Evolutionary conservation across 2,797 vertebrate genomes (phyloP), one percentile per base, ranked within the genome.

Genomic region (Percopsis omiscomaycus): DNA sequence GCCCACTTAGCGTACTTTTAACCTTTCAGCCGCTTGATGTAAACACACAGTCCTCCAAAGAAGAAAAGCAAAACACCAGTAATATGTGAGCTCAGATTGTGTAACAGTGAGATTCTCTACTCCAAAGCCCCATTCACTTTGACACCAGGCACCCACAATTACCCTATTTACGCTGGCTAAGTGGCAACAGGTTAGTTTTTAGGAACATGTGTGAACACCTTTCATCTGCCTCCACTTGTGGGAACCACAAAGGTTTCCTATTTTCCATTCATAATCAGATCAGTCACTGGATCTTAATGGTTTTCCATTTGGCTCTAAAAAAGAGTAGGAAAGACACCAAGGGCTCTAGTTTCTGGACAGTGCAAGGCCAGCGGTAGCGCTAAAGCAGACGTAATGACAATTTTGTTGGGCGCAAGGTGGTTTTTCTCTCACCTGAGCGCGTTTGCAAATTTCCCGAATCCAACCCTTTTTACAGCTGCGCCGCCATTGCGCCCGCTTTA

Each of bases 131-230:
- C 67, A 60, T 81, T 77, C 70, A 78, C 62, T 74, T 68, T 80
- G 68, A 81, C 79, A 73, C 76, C 77, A 83, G 69, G 63, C 74
- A 80, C 61, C 59, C 53, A 73, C 70, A 85, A 62, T 73, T 61
- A 71, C 68, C 73, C 48, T 88, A 67, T 84, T 87, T 86, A 78
- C 74, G 70, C 78, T 86, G 81, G 82, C 80, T 62, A 50, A 61
- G 63, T 62, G 74, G 68, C 77, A 64, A 60, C 42, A 44, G n/a
- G 67, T 51, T 69, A 67, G 73, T 69, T 49, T n/a, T 42, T 16
- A 9, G 11, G 42, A 74, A 73, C 66, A 60, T 65, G 52, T 75
- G 65, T 79, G 60, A 80, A 58, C 61, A 73, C 71, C 75, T 79
- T 83, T 78, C 70, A 72, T 76, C 75, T 16, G 22, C 44, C 44